Evolutionary conservation across 2,888 invertebrate genomes (phyloP).

Genomic region (Mimas tiliae): DNA sequence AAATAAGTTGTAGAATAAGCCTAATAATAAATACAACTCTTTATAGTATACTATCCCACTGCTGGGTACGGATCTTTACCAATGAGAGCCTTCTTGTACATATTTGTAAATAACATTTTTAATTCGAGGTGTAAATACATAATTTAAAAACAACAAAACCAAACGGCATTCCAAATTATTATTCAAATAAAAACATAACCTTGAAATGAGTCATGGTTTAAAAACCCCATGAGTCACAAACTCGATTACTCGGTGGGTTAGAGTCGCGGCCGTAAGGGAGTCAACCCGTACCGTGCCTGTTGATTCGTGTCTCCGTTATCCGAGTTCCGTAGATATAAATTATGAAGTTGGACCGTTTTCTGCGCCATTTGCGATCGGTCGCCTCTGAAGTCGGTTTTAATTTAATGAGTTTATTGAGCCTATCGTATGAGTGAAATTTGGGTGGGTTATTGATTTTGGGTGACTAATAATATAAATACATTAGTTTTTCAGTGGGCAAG

Average conservation of each 20-base stretch:
- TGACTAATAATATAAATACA: too few species aligned
- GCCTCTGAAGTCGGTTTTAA: constrained; percentile 22
- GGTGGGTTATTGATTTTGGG: not conserved
- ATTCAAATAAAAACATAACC: not conserved
- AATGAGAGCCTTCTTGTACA: too few species aligned
- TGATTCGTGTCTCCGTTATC: constrained; percentile 20
- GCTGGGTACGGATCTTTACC: too few species aligned
- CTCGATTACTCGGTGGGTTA: constrained; percentile 6
- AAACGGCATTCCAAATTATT: not conserved
- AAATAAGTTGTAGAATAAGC: too few species aligned
- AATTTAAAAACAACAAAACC: not conserved
- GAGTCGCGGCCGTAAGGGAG: not conserved
- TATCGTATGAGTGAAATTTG: constrained; percentile 3
- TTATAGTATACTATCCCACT: too few species aligned
- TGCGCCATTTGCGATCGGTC: constrained; percentile 40
- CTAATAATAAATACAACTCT: too few species aligned
- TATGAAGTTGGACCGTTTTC: constrained; percentile 42
- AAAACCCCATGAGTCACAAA: constrained; percentile 15
- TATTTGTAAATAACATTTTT: too few species aligned
- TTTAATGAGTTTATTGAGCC: constrained; percentile 10
- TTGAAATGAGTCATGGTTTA: constrained; percentile 7
- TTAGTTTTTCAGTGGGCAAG: too few species aligned
- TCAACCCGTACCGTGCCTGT: constrained; percentile 1
- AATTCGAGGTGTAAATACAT: too few species aligned
- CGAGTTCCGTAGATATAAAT: constrained; percentile 32